A percentile compares a stretch with the other conserved stretches of the same genome.
phyloP scores from a whole-genome alignment of 1,140 invertebrate genomes.

The Calephelis virginiensis region DNA sequence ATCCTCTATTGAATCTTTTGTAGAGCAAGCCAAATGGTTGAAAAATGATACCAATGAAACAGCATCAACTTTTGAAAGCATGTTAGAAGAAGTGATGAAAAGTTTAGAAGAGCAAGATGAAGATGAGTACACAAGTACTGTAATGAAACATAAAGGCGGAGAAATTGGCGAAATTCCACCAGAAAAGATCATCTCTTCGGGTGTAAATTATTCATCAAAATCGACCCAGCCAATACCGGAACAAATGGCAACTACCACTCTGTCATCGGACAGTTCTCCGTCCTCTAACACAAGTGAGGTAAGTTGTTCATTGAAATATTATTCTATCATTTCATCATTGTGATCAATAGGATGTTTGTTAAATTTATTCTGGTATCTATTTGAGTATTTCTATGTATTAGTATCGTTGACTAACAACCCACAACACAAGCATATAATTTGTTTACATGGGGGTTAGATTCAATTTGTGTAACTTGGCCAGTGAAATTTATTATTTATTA shows the following conservation, averaged over 20 bases:
- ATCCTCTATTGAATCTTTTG: constrained; percentile 65
- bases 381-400: too few species aligned
- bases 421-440: too few species aligned
- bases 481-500: too few species aligned
- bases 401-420: too few species aligned
- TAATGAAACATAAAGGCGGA: constrained; percentile 76
- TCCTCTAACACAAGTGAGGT: constrained; percentile 46
- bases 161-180: constrained; percentile 76
- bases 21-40: constrained; percentile 65
- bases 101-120: constrained; percentile 76
- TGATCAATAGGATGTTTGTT: too few species aligned
- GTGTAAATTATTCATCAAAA: constrained; percentile 47
- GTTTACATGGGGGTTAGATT: too few species aligned
- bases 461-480: too few species aligned
- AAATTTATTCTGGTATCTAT: too few species aligned
- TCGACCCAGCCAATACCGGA: constrained; percentile 39
- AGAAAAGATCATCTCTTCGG: constrained; percentile 61
- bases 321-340: too few species aligned
- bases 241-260: constrained; percentile 40
- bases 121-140: constrained; percentile 69
- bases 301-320: constrained; percentile 21
- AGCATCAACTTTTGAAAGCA: constrained; percentile 73
- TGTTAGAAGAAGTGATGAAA: constrained; percentile 78
- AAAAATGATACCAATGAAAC: constrained; percentile 53
- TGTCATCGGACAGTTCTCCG: constrained; percentile 31